These are phyloP conservation scores for Asobara japonica DNA, from an alignment of 1,140 invertebrate genomes.

Conservation along the genomic window DNA sequence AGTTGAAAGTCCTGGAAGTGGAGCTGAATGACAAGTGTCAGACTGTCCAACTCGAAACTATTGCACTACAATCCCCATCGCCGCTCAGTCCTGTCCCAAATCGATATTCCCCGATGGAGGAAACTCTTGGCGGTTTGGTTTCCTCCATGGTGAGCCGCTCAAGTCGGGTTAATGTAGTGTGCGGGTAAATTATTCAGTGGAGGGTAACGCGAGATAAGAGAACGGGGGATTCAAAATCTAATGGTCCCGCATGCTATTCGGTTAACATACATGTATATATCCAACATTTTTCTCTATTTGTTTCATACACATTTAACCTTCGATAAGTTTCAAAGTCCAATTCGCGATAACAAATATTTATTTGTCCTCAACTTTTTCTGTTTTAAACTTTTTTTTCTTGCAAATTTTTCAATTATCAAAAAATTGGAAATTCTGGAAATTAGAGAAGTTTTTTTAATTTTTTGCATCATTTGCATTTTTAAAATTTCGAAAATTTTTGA, in stretches of 20 bases:
- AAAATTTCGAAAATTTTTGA: no score
- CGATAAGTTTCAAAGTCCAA: not conserved
- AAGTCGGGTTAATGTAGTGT: not conserved
- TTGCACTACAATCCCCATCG: not conserved
- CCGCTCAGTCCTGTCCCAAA: not conserved
- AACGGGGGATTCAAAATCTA: slow-evolving; percentile 34
- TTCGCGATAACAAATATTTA: no score
- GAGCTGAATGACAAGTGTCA: not conserved
- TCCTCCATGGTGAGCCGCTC: slow-evolving; percentile 25
- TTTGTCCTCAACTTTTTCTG: no score
- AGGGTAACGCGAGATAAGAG: slow-evolving; percentile 42
- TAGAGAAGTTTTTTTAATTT: not conserved
- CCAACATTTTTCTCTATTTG: not conserved
- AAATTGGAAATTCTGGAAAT: no score
- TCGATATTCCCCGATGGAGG: slow-evolving; percentile 6
- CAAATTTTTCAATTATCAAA: no score
- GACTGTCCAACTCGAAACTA: not conserved
- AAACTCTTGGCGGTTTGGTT: not conserved
- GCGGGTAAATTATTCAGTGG: slow-evolving; percentile 38
- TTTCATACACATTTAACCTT: not conserved
- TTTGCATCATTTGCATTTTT: no score
- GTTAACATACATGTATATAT: slow-evolving; percentile 34
- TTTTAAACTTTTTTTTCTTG: no score
- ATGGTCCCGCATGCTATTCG: slow-evolving; percentile 44
- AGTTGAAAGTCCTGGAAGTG: not conserved